A percentile compares a stretch with the other conserved stretches of the same genome.
Evolutionary conservation across 2,797 vertebrate species (phyloP).

Genomic region (Heterohyrax brucei): DNA sequence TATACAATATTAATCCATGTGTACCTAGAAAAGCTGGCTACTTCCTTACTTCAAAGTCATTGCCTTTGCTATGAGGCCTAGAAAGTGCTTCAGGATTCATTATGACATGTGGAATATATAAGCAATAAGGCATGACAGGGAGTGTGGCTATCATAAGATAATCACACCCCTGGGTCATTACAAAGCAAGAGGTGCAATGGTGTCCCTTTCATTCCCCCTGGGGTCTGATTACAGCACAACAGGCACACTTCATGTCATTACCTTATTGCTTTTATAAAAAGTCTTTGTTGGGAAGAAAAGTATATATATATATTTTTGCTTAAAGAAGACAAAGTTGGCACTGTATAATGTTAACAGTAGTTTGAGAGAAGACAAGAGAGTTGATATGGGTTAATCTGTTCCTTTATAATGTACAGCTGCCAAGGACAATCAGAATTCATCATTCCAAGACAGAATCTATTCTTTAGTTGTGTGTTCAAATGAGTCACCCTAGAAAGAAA

Average conservation of each 20-base stretch:
- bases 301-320: conserved; percentile 78
- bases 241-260: conserved; percentile 89
- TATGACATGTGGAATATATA: conserved; percentile 92
- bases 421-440: conserved; percentile 83
- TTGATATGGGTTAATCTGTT: conserved; percentile 85
- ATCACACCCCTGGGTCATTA: conserved; percentile 93
- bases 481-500: conserved; percentile 78
- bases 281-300: conserved; percentile 90
- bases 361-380: conserved; percentile 83
- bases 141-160: conserved; percentile 92
- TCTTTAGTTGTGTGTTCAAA: conserved; percentile 77
- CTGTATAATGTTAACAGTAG: conserved; percentile 88
- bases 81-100: conserved; percentile 92
- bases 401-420: conserved; percentile 83
- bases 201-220: conserved; percentile 90
- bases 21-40: conserved; percentile 90
- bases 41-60: conserved; percentile 91
- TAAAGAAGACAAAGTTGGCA: conserved; percentile 89
- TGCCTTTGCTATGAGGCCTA: conserved; percentile 89
- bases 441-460: conserved; percentile 78
- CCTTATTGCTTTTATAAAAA: conserved; percentile 90
- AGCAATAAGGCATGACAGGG: conserved; percentile 92
- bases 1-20: conserved; percentile 91
- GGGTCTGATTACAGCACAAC: conserved; percentile 91
- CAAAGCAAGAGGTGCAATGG: conserved; percentile 90